Percentiles rank a stretch among this genome's conserved stretches.
Evolutionary conservation across 2,797 vertebrate species (phyloP).

Genomic region (Jordanella pulchra): DNA sequence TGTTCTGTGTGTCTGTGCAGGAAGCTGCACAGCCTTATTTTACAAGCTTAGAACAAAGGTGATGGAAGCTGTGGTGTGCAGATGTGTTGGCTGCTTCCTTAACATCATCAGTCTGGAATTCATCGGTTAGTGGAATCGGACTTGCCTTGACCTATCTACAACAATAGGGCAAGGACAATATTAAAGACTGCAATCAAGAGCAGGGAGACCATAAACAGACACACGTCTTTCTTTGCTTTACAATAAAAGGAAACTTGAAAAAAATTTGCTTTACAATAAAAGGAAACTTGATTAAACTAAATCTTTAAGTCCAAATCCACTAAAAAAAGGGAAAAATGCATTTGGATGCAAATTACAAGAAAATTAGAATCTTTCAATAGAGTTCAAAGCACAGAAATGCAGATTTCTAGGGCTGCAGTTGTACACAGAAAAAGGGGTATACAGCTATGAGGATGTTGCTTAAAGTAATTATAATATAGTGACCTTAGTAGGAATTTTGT

Average conservation of each 20-base stretch:
- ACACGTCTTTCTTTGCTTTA: neutral
- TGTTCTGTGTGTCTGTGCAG: neutral
- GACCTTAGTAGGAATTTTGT: neutral
- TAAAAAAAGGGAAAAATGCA: neutral
- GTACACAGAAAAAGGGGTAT: neutral
- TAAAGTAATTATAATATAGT: neutral
- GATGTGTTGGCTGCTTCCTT: neutral
- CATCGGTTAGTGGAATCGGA: neutral
- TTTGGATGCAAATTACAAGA: neutral
- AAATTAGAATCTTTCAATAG: neutral
- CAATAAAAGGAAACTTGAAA: neutral
- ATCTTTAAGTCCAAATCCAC: neutral
- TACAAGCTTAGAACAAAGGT: neutral
- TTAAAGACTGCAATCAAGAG: neutral
- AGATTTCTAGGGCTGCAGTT: neutral
- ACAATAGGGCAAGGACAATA: neutral
- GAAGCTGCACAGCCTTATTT: neutral
- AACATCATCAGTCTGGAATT: constrained; percentile 4
- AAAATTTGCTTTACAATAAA: neutral
- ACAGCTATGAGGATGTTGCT: neutral
- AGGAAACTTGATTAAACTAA: neutral
- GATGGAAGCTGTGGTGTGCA: neutral
- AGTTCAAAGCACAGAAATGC: neutral
- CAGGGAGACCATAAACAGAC: neutral
- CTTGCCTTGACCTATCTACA: neutral